Evolutionary conservation across 2,797 vertebrate genomes (phyloP).

Genomic region (Fratercula arctica): DNA sequence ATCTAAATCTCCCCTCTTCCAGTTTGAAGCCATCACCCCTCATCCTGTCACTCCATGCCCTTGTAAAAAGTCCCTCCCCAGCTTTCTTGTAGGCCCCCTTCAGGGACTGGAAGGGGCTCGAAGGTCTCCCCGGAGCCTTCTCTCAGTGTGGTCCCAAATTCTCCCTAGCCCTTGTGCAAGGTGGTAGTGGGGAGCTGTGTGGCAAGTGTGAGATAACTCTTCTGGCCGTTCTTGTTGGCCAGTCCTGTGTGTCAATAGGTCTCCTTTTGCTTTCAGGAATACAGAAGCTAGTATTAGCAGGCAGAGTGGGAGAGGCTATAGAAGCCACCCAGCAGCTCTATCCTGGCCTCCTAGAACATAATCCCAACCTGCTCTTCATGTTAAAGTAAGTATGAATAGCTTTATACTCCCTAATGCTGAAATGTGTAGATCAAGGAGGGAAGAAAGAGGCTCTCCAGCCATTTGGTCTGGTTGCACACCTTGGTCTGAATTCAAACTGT

Average conservation of each 20-base stretch:
- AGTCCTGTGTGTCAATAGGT: neutral
- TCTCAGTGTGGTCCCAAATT: neutral
- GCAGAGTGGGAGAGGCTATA: constrained; percentile 95
- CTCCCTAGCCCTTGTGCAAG: neutral
- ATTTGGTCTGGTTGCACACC: neutral
- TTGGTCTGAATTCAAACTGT: neutral
- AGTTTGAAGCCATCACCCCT: neutral
- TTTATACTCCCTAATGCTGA: neutral
- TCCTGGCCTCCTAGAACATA: constrained; percentile 94
- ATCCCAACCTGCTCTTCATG: constrained; percentile 97
- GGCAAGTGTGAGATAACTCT: neutral
- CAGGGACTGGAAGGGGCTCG: neutral
- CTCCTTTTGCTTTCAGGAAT: constrained; percentile 84
- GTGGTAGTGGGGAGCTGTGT: neutral
- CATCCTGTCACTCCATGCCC: neutral
- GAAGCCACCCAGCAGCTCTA: constrained; percentile 95
- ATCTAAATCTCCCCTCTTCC: neutral
- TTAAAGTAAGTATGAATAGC: constrained; percentile 88
- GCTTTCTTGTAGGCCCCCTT: neutral
- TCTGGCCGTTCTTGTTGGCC: neutral
- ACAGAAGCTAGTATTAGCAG: constrained; percentile 97
- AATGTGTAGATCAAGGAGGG: neutral
- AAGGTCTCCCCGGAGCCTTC: neutral
- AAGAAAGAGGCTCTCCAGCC: neutral
- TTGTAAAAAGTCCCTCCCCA: neutral